Conservation (phyloP, 2,888 invertebrate species). For the Spicauda simplicius region DNA sequence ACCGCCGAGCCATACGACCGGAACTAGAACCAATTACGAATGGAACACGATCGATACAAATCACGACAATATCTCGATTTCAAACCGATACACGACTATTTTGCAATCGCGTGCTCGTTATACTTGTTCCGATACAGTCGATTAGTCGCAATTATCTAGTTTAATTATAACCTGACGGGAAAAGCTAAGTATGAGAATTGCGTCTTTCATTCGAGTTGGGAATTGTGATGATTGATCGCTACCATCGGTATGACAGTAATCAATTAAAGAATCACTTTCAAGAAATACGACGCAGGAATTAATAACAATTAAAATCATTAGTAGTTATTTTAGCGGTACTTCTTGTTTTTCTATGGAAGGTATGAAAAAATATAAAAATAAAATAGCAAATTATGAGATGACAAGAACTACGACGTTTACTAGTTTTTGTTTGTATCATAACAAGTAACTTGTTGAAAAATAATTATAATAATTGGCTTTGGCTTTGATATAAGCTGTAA, state of each 20-base stretch:
- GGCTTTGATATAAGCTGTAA: no score
- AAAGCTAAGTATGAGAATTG: constrained; percentile 52
- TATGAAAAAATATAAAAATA: neutral
- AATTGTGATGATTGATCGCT: constrained; percentile 14
- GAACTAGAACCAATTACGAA: constrained; percentile 46
- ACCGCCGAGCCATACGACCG: constrained; percentile 38
- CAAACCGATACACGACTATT: constrained; percentile 38
- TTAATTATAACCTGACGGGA: constrained; percentile 64
- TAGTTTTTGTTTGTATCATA: no score
- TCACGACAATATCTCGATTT: constrained; percentile 46
- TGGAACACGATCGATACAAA: constrained; percentile 44
- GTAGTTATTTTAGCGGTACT: neutral
- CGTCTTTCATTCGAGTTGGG: neutral
- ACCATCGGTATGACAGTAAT: constrained; percentile 5
- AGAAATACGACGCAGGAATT: neutral
- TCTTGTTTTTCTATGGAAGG: neutral
- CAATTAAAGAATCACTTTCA: no score
- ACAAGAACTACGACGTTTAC: no score
- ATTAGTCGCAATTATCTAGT: constrained; percentile 68
- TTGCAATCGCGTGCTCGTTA: constrained; percentile 50
- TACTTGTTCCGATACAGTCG: constrained; percentile 63
- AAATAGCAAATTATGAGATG: no score
- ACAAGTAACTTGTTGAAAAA: no score
- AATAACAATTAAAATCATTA: neutral
- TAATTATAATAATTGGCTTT: no score